phyloP scores from a whole-genome alignment of 2,113 vertebrate species.

The Danionella cerebrum region DNA sequence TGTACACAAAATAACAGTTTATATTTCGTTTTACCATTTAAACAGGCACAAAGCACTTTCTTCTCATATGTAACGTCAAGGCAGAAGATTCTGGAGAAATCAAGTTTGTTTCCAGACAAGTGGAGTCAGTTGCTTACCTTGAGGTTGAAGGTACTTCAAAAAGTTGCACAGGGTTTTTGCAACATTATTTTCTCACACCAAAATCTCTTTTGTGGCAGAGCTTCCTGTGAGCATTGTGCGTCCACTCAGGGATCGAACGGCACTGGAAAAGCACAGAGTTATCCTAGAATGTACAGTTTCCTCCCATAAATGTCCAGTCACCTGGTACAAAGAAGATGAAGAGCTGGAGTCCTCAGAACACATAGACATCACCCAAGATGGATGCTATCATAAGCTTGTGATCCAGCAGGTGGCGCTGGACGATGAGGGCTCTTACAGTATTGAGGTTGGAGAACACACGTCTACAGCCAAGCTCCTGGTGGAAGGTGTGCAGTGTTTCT shows the following conservation, averaged over 20 bases:
- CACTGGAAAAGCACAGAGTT: slow-evolving; percentile 77
- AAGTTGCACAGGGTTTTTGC: not conserved
- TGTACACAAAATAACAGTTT: not conserved
- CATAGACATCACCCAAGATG: slow-evolving; percentile 76
- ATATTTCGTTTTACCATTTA: not conserved
- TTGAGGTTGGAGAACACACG: slow-evolving; percentile 74
- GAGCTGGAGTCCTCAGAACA: slow-evolving; percentile 72
- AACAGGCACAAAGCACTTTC: slow-evolving; percentile 80
- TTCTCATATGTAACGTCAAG: slow-evolving; percentile 73
- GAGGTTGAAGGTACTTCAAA: slow-evolving; percentile 72
- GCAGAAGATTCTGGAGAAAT: slow-evolving; percentile 79
- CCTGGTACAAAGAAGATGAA: slow-evolving; percentile 72
- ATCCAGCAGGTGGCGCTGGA: slow-evolving; percentile 72
- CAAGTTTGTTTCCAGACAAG: slow-evolving; percentile 66
- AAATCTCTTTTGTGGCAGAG: slow-evolving; percentile 50
- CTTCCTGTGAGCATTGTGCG: slow-evolving; percentile 82
- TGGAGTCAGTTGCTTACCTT: slow-evolving; percentile 68
- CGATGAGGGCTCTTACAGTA: slow-evolving; percentile 81
- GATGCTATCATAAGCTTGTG: slow-evolving; percentile 78
- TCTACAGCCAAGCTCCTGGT: slow-evolving; percentile 77
- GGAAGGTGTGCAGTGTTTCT: slow-evolving; percentile 74
- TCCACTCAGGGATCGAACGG: slow-evolving; percentile 81
- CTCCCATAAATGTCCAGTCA: slow-evolving; percentile 63
- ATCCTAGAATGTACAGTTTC: slow-evolving; percentile 87
- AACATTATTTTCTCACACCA: not conserved